Conservation (phyloP, 2,113 vertebrate species). For the Suricata suricatta region DNA sequence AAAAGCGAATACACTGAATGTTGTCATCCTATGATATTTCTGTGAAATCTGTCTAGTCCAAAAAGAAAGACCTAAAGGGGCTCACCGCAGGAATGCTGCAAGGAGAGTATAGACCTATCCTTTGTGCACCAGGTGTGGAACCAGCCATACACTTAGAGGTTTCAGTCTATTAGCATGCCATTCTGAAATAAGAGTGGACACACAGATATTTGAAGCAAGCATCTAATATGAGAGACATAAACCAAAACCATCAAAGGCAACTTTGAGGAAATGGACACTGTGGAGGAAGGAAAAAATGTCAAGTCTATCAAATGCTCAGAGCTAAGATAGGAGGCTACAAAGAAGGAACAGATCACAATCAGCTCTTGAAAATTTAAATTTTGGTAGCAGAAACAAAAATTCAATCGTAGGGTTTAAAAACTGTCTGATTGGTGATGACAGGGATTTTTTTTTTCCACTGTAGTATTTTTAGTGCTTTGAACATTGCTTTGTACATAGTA, state of each 20-base stretch:
- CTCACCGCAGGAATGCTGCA: background rate
- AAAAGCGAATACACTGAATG: background rate
- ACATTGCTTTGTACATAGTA: background rate
- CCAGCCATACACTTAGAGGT: background rate
- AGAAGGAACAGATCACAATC: background rate
- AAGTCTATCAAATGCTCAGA: background rate
- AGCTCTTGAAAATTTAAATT: conserved; percentile 7
- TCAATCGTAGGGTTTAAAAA: background rate
- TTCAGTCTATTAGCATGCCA: background rate
- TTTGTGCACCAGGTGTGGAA: background rate
- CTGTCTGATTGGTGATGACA: background rate
- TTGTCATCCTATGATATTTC: background rate
- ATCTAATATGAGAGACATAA: background rate
- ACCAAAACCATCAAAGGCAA: background rate
- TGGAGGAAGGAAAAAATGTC: background rate
- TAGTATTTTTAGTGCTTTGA: background rate
- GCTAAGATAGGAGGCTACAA: background rate
- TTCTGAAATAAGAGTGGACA: background rate
- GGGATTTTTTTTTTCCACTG: background rate
- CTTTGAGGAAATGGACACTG: background rate
- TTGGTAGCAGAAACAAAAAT: conserved; percentile 9
- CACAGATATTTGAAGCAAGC: background rate
- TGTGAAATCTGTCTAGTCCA: background rate
- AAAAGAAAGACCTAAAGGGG: background rate
- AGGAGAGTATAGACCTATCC: background rate